These are phyloP conservation scores for Ophthalmolycus amberensis DNA, from an alignment of 2,113 vertebrate species.

Conservation along the genomic window DNA sequence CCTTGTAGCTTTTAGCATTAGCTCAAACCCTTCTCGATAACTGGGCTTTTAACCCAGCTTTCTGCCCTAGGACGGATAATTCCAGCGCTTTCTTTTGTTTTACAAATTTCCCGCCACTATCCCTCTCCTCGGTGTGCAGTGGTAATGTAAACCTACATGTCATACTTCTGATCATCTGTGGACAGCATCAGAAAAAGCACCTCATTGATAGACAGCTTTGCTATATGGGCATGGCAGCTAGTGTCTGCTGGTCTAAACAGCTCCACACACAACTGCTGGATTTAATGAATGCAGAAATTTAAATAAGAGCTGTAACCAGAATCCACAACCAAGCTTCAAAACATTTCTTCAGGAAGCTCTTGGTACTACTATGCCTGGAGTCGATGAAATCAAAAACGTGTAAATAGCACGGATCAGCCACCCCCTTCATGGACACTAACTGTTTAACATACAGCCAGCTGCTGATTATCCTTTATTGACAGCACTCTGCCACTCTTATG, in stretches of 20 bases:
- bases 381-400: not conserved
- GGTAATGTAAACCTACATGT: too few relatives aligned
- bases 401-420: not conserved
- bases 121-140: too few relatives aligned
- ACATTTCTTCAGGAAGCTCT: not conserved
- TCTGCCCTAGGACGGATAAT: too few relatives aligned
- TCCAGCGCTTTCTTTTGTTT: too few relatives aligned
- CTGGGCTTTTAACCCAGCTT: too few relatives aligned
- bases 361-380: not conserved
- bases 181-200: too few relatives aligned
- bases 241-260: not conserved
- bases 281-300: not conserved
- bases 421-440: not conserved
- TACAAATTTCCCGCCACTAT: too few relatives aligned
- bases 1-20: too few relatives aligned
- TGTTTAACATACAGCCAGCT: constrained; percentile 11
- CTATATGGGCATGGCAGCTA: not conserved
- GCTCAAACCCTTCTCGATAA: too few relatives aligned
- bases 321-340: not conserved
- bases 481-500: not conserved
- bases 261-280: not conserved
- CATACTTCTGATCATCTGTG: too few relatives aligned
- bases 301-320: not conserved
- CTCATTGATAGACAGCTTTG: not conserved
- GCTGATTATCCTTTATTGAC: constrained; percentile 13